Evolutionary conservation across 2,888 invertebrate species (phyloP), one percentile per base, ranked within the genome.

Genomic region (Euplagia quadripunctaria): DNA sequence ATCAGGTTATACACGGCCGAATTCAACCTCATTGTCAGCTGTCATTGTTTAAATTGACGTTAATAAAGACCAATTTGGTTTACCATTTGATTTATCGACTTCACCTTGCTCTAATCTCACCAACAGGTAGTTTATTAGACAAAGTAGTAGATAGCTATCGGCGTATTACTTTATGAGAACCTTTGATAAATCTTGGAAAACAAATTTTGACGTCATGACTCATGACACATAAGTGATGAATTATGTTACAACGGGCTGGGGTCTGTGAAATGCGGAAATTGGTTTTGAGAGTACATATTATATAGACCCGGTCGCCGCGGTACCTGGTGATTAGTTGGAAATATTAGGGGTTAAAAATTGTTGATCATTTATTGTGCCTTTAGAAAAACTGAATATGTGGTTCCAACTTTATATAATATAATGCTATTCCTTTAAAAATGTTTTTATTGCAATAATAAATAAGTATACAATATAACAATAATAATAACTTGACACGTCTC

Each of bases 11-110:
- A 75, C 79, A 79, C 80, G 79, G 74, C 82, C 76, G 79, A 84
- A 86, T 86, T 85, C 82, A 80, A 84, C 82, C 87, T 85, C 82
- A 83, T 83, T 92, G 91, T 89, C 91, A 91, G 89, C 90, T 92
- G 91, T 92, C 91, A 85, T 89, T 90, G 88, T 89, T 86, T 81
- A 78, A 86, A 87, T 76, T 84, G 86, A 87, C 88, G 84, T 87
- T 89, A 88, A 89, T 91, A 88, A 88, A 89, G 79, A 84, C 79
- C 83, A 82, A 88, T 88, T 88, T 83, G 83, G 82, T 85, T 84
- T 82, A 79, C 78, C 71, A 77, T 84, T 84, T 88, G 87, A 90
- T 90, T 88, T 88, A 91, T 90, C 86, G 82, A 82, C 58, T 77
- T 80, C 81, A 79, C 87, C 88, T 88, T 85, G 82, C 72, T 79